These are phyloP conservation scores for Rhagoletis zephyria DNA, from an alignment of 1,140 invertebrate genomes.

Conservation along the genomic window DNA sequence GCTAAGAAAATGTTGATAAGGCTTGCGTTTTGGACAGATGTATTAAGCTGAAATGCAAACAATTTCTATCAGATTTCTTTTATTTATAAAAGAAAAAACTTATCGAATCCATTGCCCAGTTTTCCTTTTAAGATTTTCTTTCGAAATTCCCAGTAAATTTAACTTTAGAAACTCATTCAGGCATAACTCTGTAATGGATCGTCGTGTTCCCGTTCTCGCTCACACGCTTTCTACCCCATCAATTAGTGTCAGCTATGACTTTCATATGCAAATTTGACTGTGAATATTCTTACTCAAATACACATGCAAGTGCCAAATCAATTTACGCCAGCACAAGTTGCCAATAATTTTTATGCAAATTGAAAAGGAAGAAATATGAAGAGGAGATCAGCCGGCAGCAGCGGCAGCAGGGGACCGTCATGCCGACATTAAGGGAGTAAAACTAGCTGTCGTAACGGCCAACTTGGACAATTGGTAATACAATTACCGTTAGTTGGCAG, in stretches of 20 bases:
- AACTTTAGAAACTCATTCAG: no score
- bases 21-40: no score
- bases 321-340: constrained; percentile 44
- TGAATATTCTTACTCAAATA: background rate
- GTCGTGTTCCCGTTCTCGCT: no score
- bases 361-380: background rate
- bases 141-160: no score
- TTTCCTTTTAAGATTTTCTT: no score
- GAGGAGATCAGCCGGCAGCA: background rate
- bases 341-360: constrained; percentile 44
- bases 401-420: background rate
- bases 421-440: background rate
- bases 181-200: no score
- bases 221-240: constrained; percentile 4
- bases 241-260: constrained; percentile 37
- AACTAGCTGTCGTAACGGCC: constrained; percentile 30
- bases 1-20: no score
- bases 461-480: constrained; percentile 51
- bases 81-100: no score
- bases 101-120: no score
- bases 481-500: constrained; percentile 17
- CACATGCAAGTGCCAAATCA: constrained; percentile 47
- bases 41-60: background rate
- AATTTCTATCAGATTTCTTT: no score
- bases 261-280: constrained; percentile 30